These are phyloP conservation scores for Cephus spinipes DNA, from an alignment of 2,888 invertebrate species.

Conservation along the genomic window DNA sequence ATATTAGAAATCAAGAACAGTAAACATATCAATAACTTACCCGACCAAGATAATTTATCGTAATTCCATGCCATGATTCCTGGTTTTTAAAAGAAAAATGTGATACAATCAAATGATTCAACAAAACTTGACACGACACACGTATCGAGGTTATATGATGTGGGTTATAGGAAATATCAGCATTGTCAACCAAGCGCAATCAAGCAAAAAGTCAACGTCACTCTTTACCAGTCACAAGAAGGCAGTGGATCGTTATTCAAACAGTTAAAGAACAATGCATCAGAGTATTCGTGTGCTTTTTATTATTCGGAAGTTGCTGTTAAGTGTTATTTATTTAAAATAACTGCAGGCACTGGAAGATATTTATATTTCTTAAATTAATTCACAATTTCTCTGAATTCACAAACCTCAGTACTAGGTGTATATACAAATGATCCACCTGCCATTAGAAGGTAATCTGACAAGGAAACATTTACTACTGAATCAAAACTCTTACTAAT, in stretches of 20 bases:
- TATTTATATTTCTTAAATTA: background rate
- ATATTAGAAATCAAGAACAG: background rate
- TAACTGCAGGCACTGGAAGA: background rate
- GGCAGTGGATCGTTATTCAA: slow-evolving; percentile 7
- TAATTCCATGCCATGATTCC: slow-evolving; percentile 68
- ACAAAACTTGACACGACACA: slow-evolving; percentile 36
- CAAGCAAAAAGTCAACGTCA: slow-evolving; percentile 10
- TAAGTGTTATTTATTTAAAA: background rate
- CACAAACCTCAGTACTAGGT: background rate
- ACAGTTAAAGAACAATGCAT: background rate
- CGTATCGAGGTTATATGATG: slow-evolving; percentile 14
- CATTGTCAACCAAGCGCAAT: slow-evolving; percentile 21
- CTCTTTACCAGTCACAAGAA: background rate
- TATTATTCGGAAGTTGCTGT: background rate
- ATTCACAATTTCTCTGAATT: background rate
- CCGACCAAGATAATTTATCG: slow-evolving; percentile 71
- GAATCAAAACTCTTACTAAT: background rate
- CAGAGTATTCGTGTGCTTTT: background rate
- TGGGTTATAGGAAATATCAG: slow-evolving; percentile 13
- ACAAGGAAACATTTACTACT: background rate
- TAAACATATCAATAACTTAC: slow-evolving; percentile 55
- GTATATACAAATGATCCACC: background rate
- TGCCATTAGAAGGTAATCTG: background rate
- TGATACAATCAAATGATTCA: slow-evolving; percentile 36
- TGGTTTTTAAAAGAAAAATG: background rate